Conservation (phyloP, 1,140 invertebrate genomes). For the Temnothorax longispinosus region DNA sequence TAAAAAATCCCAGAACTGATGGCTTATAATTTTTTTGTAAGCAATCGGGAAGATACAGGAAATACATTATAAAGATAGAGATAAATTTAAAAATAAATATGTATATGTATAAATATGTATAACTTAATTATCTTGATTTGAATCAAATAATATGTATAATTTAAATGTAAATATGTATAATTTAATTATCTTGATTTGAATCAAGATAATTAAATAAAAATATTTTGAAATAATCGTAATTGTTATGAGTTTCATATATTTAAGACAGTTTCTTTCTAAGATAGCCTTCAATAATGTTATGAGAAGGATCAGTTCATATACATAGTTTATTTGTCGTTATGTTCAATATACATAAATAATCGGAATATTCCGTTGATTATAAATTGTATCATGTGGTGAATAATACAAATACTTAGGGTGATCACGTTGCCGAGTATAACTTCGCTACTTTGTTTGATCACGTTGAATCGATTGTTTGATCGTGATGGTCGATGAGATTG, state of each 20-base stretch:
- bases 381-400: not conserved
- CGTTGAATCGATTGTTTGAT: constrained; percentile 45
- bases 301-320: not conserved
- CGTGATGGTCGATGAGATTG: constrained; percentile 41
- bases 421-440: not conserved
- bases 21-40: not conserved
- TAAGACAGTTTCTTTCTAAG: too few species aligned
- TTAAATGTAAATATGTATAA: too few species aligned
- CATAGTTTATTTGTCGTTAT: not conserved
- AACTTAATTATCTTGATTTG: too few species aligned
- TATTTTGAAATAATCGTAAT: not conserved
- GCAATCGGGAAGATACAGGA: not conserved
- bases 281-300: not conserved
- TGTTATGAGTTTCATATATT: too few species aligned
- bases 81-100: not conserved
- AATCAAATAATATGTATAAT: too few species aligned
- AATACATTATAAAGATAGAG: not conserved
- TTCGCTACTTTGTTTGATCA: constrained; percentile 38
- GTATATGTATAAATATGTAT: too few species aligned
- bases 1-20: not conserved
- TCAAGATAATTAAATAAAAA: not conserved
- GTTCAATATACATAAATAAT: not conserved
- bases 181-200: too few species aligned
- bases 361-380: not conserved
- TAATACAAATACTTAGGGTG: constrained; percentile 39